phyloP scores from a whole-genome alignment of 2,888 invertebrate species.

The Cantharis lateralis region DNA sequence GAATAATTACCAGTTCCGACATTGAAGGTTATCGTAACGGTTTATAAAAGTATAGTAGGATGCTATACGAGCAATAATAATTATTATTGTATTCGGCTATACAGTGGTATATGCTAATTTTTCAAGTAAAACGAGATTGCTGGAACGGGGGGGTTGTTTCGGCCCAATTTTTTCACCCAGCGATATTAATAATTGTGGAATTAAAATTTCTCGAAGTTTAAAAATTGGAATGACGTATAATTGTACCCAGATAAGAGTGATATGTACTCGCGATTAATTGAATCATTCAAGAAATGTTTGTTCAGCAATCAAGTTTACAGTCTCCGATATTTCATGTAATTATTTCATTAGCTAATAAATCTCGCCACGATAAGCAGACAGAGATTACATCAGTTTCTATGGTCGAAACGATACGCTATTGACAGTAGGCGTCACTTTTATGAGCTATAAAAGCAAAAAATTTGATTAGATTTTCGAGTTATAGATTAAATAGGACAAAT shows the following conservation, averaged over 20 bases:
- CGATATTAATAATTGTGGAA: background rate
- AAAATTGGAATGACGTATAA: background rate
- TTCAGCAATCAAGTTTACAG: background rate
- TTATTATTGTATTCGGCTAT: background rate
- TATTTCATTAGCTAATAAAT: background rate
- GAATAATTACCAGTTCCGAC: background rate
- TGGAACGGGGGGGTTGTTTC: background rate
- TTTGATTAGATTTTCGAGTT: background rate
- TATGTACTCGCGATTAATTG: background rate
- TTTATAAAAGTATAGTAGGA: background rate
- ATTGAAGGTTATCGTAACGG: background rate
- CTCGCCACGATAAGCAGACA: background rate
- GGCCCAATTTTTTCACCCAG: background rate
- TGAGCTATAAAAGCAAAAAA: background rate
- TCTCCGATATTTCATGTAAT: background rate
- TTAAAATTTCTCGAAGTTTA: background rate
- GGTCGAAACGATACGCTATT: background rate
- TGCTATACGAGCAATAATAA: background rate
- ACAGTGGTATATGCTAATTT: background rate
- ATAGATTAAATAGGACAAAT: background rate
- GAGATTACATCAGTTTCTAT: background rate
- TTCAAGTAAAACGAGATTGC: background rate
- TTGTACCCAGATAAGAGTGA: background rate
- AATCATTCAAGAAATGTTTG: background rate
- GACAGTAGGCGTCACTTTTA: background rate